Evolutionary conservation across 2,797 vertebrate genomes (phyloP).

Genomic region (Myotis myotis): DNA sequence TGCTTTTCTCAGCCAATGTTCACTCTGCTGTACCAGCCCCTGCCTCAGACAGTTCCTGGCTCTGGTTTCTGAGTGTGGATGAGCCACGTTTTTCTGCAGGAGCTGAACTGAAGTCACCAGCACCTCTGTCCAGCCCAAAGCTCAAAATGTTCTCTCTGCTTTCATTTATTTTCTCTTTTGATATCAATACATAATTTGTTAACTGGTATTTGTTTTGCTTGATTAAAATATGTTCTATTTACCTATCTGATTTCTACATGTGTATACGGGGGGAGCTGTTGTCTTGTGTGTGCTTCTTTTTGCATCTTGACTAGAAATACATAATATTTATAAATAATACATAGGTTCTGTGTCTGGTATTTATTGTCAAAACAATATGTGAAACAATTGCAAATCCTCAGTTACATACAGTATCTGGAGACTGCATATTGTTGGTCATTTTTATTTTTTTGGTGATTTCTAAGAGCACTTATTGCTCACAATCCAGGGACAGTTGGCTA

Average conservation of each 20-base stretch:
- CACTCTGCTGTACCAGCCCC: neutral
- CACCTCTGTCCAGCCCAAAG: neutral
- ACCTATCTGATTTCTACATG: neutral
- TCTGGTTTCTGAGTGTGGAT: neutral
- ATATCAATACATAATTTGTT: neutral
- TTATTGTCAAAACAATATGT: neutral
- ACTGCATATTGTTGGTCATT: neutral
- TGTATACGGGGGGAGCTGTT: neutral
- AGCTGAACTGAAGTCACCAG: neutral
- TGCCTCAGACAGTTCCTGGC: neutral
- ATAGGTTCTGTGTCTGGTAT: neutral
- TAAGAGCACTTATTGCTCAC: neutral
- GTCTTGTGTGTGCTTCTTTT: neutral
- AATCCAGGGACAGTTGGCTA: neutral
- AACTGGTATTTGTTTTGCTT: neutral
- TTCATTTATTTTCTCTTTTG: neutral
- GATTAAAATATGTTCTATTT: neutral
- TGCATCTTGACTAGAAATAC: neutral
- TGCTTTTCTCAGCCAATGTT: neutral
- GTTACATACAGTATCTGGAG: neutral
- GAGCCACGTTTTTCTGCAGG: neutral
- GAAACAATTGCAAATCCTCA: neutral
- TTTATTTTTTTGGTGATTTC: neutral
- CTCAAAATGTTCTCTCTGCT: neutral
- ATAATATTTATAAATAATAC: neutral